These are phyloP conservation scores for Catharus fuscescens DNA, from an alignment of 2,113 vertebrate genomes.

Conservation along the genomic window DNA sequence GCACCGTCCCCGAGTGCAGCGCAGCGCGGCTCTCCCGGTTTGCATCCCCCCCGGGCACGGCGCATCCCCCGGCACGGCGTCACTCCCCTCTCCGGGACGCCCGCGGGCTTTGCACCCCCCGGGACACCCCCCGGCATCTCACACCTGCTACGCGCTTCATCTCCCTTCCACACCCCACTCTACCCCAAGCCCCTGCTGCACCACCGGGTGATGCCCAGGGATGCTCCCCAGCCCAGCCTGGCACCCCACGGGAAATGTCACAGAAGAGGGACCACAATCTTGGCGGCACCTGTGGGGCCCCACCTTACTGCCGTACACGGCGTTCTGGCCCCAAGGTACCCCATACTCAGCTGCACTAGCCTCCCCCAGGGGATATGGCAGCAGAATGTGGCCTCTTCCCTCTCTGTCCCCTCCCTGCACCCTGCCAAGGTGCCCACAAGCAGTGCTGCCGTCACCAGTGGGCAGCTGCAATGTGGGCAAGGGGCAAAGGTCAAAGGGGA, in stretches of 20 bases:
- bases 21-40: background rate
- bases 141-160: background rate
- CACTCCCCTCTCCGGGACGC: background rate
- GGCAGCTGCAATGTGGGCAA: background rate
- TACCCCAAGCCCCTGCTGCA: background rate
- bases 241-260: background rate
- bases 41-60: background rate
- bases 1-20: background rate
- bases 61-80: background rate
- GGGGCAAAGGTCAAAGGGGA: background rate
- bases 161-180: no score
- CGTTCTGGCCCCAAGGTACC: background rate
- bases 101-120: background rate
- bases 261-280: fast-evolving
- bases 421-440: background rate
- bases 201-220: background rate
- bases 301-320: background rate
- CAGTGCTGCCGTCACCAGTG: fast-evolving
- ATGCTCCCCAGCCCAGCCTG: background rate
- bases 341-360: background rate
- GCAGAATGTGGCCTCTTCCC: background rate
- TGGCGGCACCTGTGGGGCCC: fast-evolving
- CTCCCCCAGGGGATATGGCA: background rate
- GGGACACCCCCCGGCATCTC: background rate
- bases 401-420: background rate